These are phyloP conservation scores for Notoglanidium macrostoma DNA, from an alignment of 2,797 vertebrate species.

Conservation along the genomic window DNA sequence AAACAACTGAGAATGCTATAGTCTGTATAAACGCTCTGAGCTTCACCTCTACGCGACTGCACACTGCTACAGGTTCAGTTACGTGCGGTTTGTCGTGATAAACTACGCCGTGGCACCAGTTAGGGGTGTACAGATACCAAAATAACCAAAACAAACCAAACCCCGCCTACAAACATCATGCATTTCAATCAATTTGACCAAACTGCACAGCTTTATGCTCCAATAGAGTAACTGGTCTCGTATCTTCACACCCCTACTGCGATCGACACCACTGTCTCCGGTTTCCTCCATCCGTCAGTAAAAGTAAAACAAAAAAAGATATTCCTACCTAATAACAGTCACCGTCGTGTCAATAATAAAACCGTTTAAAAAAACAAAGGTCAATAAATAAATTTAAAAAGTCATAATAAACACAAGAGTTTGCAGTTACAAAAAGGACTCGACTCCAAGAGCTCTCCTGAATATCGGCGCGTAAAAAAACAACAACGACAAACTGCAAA, in stretches of 20 bases:
- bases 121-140: neutral
- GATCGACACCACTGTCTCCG: neutral
- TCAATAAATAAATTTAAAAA: neutral
- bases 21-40: neutral
- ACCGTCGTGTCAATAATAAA: conserved; percentile 45
- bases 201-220: neutral
- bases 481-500: conserved; percentile 21
- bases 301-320: neutral
- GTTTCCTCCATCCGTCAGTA: conserved; percentile 10
- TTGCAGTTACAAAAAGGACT: conserved; percentile 2
- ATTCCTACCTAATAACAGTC: conserved; percentile 52
- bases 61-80: conserved; percentile 36
- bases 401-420: conserved; percentile 26
- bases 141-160: neutral
- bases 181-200: neutral
- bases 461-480: neutral
- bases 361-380: conserved; percentile 21
- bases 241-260: neutral
- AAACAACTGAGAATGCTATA: neutral
- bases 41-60: conserved; percentile 35
- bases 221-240: too few relatives aligned
- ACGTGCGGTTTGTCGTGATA: neutral
- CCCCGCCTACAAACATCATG: neutral
- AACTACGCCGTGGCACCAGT: neutral
- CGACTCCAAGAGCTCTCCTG: neutral